Base-by-base conservation (phyloP, 1,140 invertebrate species). In the Micrasema minimum region DNA sequence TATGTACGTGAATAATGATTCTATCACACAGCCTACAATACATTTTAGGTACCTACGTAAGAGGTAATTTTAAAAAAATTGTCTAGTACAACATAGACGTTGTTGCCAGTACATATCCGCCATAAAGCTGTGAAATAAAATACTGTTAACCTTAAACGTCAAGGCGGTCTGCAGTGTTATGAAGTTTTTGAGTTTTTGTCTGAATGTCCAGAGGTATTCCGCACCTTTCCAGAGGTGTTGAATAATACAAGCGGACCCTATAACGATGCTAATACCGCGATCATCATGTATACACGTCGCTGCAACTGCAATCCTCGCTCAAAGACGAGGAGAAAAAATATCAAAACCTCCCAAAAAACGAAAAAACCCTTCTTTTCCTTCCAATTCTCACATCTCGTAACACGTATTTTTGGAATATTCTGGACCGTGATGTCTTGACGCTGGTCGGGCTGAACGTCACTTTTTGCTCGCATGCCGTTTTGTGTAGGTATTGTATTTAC, bases 351-450 rank as follows among this genome's bases (percentile, higher is more conserved):
- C 10, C 41, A 16, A 43, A 43, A 11, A 43, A 11, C 14, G 11
- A 38, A 38, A 38, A 38, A 38, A 43, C 41, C 41, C 41, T 22
- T 46, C 6, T 12, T 46, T 50, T 50, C 6, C 62, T 45, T 18
- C 16, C 65, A 57, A 67, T 67, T 55, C 66, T 31, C 22, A 22
- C 50, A 43, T 41, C 35, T 37, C 66, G 55, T 57, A 57, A 57
- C 66, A 57, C 55, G 51, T 67, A 67, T 67, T 67, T 67, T 57
- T 67, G 50, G 43, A 57, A 57, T 57, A 53, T 55, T 50, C 10
- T 16, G 12, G 48, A 14, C 23, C 5, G 18, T 46, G 59, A 64
- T 64, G 59, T 45, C 59, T 64, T 64, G 64, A 53, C 38, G 48
- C 18, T 22, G 43, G 62, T 53, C 22, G 50, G 37, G 35, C 35